Conservation (phyloP, 2,797 vertebrate genomes). For the Sternarchorhynchus goeldii region DNA sequence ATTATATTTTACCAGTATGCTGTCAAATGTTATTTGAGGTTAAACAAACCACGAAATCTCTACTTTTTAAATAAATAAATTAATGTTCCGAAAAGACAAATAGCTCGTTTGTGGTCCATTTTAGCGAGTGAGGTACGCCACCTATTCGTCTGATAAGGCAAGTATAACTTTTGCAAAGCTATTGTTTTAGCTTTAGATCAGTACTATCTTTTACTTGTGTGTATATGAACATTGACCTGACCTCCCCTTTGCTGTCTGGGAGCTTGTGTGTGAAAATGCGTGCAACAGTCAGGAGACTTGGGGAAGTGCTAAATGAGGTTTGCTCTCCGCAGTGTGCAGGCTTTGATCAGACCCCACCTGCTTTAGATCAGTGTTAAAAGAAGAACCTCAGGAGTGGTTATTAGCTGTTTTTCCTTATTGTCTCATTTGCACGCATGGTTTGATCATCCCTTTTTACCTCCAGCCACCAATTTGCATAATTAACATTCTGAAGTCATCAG, state of each 20-base stretch:
- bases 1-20: no score
- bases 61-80: no score
- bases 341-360: slow-evolving; percentile 67
- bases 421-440: slow-evolving; percentile 70
- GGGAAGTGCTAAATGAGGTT: slow-evolving; percentile 63
- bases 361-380: slow-evolving; percentile 60
- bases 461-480: slow-evolving; percentile 77
- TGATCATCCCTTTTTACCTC: slow-evolving; percentile 73
- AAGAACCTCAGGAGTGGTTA: slow-evolving; percentile 62
- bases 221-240: not conserved
- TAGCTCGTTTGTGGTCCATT: no score
- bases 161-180: no score
- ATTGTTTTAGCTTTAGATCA: no score
- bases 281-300: slow-evolving; percentile 29
- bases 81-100: no score
- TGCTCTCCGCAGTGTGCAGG: slow-evolving; percentile 55
- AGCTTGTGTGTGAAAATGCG: not conserved
- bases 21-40: no score
- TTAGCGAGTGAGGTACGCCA: no score
- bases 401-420: slow-evolving; percentile 53
- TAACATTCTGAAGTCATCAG: slow-evolving; percentile 65
- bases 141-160: no score
- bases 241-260: not conserved
- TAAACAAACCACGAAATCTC: no score
- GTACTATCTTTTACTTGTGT: no score